These are phyloP conservation scores for Taeniopygia guttata DNA, from an alignment of 2,797 vertebrate species.

Conservation along the genomic window DNA sequence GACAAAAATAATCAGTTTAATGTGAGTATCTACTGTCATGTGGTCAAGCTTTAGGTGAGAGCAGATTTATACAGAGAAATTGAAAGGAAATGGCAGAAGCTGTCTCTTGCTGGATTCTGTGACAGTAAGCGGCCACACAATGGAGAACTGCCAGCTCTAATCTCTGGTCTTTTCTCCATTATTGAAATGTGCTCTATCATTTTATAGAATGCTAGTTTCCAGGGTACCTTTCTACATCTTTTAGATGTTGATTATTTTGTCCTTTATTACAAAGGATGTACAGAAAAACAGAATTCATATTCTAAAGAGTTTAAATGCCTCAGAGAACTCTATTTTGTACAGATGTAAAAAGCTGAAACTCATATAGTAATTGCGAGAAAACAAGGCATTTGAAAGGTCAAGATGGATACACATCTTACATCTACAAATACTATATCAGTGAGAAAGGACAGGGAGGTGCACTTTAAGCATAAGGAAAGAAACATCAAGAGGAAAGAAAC, in stretches of 20 bases:
- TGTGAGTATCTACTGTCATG: conserved; percentile 40
- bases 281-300: conserved; percentile 18
- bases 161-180: neutral
- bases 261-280: neutral
- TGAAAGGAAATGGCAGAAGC: conserved; percentile 60
- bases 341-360: neutral
- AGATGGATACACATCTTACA: neutral
- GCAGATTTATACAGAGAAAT: conserved; percentile 73
- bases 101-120: conserved; percentile 39
- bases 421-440: neutral
- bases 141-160: conserved; percentile 3
- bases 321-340: neutral
- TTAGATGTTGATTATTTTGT: neutral
- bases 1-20: conserved; percentile 74
- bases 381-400: neutral
- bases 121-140: conserved; percentile 24
- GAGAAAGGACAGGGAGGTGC: neutral
- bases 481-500: neutral
- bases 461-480: neutral
- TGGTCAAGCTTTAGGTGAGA: conserved; percentile 65
- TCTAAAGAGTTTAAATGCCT: neutral
- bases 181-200: neutral
- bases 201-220: conserved; percentile 24
- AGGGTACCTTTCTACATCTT: neutral
- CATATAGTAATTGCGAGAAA: neutral